Percentiles rank a stretch among this genome's conserved stretches.
Evolutionary conservation across 2,888 invertebrate species (phyloP).

Genomic region (Philonicus albiceps): DNA sequence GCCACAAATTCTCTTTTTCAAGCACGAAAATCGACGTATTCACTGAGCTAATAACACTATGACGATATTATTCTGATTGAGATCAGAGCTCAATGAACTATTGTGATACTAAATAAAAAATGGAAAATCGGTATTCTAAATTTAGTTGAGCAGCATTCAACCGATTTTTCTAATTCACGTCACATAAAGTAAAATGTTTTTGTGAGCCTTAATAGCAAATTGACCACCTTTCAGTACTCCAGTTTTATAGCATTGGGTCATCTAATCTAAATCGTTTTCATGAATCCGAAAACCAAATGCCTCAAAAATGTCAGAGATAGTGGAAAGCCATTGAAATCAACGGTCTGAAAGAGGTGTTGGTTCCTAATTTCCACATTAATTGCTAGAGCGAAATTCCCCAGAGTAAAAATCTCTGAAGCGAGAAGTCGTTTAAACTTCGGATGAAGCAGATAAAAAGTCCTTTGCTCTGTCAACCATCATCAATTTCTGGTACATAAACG

Average conservation of each 20-base stretch:
- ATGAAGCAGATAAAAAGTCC: background rate
- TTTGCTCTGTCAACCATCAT: background rate
- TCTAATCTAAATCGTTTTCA: background rate
- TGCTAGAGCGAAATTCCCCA: background rate
- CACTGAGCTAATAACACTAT: no score
- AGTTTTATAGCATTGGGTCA: background rate
- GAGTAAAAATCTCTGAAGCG: background rate
- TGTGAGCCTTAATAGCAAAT: background rate
- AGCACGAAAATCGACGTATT: no score
- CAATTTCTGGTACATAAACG: background rate
- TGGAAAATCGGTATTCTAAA: background rate
- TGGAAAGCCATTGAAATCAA: background rate
- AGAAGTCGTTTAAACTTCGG: background rate
- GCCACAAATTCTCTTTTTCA: no score
- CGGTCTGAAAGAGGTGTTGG: background rate
- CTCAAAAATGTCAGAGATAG: background rate
- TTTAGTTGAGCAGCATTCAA: background rate
- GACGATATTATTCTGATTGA: no score
- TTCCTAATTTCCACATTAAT: slow-evolving; percentile 19
- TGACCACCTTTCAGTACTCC: background rate
- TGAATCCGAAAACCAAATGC: background rate
- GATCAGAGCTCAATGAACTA: no score
- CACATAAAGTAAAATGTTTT: background rate
- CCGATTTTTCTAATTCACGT: background rate
- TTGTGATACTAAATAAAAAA: background rate